Base-by-base conservation (phyloP, 2,113 vertebrate species). In the Romanogobio albipinnatus region DNA sequence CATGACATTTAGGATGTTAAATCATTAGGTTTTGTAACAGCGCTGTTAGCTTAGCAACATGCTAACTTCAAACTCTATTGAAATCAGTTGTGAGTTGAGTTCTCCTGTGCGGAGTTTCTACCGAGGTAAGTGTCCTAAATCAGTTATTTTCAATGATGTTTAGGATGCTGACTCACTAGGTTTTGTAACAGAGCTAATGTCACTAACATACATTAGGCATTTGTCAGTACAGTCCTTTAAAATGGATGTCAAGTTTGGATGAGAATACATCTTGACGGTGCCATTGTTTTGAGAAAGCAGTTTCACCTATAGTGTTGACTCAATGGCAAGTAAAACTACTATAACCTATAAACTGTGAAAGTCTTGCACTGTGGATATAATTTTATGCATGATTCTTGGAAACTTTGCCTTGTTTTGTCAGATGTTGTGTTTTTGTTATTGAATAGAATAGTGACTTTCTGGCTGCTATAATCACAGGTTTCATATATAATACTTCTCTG, bases 301-400 rank as follows among this genome's bases (percentile, higher is more conserved):
- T 24, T 79, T 10, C 2, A 14, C 62, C 36, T 39, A 26, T 53
- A 49, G 70, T 64, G 56, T 58, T 81, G 81, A 61, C 51, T 36
- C 29, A 53, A 70, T 14, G 49, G 24, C 76, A 47, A 51, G 26
- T 45, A 39, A 36, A 77, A 61, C 53, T 70, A 70, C 71, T 84
- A 45, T 73, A 79, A 81, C 76, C 80, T 81, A 64, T 66, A 29
- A 66, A 84, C 71, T 84, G 70, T 82, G 77, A 85, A 85, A 17
- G 36, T 82, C 62, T 81, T 84, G 59, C 58, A 80, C 76, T 87
- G 83, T 87, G 14, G n/a, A 51, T 58, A 56, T 39, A 13, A 33
- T 73, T 86, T 70, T 80, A 53, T 59, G 49, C 51, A 71, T 79
- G 76, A 22, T 59, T n/a, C 9, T 19, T 81, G 45, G 26, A 51